Conservation (phyloP, 2,797 vertebrate species). For the Danio jaintianensis region DNA sequence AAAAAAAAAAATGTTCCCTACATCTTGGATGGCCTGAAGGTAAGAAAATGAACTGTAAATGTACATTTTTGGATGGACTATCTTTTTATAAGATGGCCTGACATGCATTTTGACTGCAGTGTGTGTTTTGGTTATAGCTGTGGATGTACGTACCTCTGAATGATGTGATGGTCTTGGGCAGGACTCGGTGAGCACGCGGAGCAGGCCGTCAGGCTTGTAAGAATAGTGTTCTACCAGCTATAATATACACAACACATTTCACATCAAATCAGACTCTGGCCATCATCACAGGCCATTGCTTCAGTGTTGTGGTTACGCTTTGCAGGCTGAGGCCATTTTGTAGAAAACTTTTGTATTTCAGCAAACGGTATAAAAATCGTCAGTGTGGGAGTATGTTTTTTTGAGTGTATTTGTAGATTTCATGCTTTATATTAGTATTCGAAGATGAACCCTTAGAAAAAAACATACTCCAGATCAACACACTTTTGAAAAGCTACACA, state of each 20-base stretch:
- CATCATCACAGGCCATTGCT: neutral
- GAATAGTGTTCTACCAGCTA: slow-evolving; percentile 97
- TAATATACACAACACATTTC: slow-evolving; percentile 37
- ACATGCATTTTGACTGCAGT: neutral
- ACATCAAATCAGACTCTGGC: slow-evolving; percentile 3
- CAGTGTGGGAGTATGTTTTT: neutral
- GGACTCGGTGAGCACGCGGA: slow-evolving; percentile 87
- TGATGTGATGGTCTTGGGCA: slow-evolving; percentile 73
- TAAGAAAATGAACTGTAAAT: too few species aligned
- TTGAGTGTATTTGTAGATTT: too few species aligned
- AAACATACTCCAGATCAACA: neutral
- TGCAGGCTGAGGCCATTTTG: neutral
- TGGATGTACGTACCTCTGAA: slow-evolving; percentile 6
- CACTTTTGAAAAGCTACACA: neutral
- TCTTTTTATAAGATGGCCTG: too few species aligned
- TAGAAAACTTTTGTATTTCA: neutral
- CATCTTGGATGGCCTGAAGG: too few species aligned
- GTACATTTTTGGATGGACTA: too few species aligned
- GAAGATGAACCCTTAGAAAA: too few species aligned
- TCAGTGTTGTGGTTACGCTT: neutral
- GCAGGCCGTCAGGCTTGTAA: slow-evolving; percentile 93
- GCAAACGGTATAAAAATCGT: neutral
- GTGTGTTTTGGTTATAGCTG: neutral
- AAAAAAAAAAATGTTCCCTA: too few species aligned
- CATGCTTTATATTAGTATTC: too few species aligned